Base-by-base conservation (phyloP, 2,113 vertebrate species). In the Aldabrachelys gigantea region DNA sequence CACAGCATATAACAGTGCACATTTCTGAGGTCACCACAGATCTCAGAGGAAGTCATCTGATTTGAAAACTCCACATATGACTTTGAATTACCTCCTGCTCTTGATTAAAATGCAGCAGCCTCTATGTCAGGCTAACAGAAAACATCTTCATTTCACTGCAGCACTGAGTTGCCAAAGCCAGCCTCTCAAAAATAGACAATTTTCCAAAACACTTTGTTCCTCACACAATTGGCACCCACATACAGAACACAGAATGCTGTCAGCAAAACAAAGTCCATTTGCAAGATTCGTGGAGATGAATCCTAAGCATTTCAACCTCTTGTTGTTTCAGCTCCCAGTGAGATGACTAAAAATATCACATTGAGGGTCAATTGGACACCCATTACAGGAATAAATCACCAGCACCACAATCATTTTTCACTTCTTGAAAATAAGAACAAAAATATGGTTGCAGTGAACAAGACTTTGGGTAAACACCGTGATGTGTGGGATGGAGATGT, bases 161-260 rank as follows among this genome's bases (percentile, higher is more conserved):
- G 52, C 50, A 53, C 59, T 56, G 93, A 83, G 65, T 9, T 82
- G 81, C 76, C 56, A 41, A 65, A 90, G 56, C 47, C 87, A 86
- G 76, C 29, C 85, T 89, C 92, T 84, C 85, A 84, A 87, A 47
- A 85, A 17, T 17, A 19, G 57, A 31, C 62, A 93, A 25, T 49
- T 93, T 96, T 80, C 27, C 59, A 50, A 93, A 91, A 96, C 31
- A 80, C 35, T 97, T 92, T 62, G 82, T 89, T 97, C 56, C 82
- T 80, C 76, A 59, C 78, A 89, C 59, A 95, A 87, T 69, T 81
- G 24, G 56, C 78, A 88, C 22, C 69, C 27, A 80, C 27, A 87
- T 80, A 94, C 31, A 87, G 82, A 92, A 91, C 47, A 78, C 21
- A 72, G 75, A 35, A 25, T 11, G 13, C 50, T 86, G 89, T 92